A percentile compares a stretch with the other conserved stretches of the same genome.
Conservation (phyloP, 2,888 invertebrate species). For the Rhingia rostrata region DNA sequence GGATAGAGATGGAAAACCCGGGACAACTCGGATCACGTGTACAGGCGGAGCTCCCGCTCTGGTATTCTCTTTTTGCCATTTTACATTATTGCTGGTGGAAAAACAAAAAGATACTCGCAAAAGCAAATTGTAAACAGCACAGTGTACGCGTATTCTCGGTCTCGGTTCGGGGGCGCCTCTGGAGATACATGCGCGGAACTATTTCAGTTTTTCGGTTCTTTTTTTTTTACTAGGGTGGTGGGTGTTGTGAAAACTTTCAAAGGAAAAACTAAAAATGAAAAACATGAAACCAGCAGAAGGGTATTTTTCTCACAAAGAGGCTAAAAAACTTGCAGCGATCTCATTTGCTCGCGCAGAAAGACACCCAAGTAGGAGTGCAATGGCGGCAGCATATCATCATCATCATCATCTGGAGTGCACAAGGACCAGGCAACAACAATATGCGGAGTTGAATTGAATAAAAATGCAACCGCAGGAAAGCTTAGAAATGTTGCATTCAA, state of each 20-base stretch:
- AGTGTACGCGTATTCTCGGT: constrained; percentile 31
- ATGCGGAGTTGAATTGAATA: constrained; percentile 22
- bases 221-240: constrained; percentile 9
- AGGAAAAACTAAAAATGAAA: constrained; percentile 54
- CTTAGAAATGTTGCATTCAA: constrained; percentile 58
- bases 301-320: constrained; percentile 25
- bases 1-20: constrained; percentile 59
- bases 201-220: constrained; percentile 51
- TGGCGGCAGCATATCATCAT: constrained; percentile 48
- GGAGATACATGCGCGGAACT: constrained; percentile 71
- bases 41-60: constrained; percentile 79
- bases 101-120: constrained; percentile 67
- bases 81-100: constrained; percentile 70
- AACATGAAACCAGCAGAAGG: constrained; percentile 5
- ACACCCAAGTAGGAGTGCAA: constrained; percentile 51
- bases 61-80: constrained; percentile 77
- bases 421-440: not conserved
- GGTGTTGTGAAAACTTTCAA: constrained; percentile 43
- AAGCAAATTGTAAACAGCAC: constrained; percentile 66
- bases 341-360: constrained; percentile 66
- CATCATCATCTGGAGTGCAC: not conserved
- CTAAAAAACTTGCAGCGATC: constrained; percentile 68
- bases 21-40: constrained; percentile 57
- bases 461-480: constrained; percentile 68
- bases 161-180: constrained; percentile 14